These are phyloP conservation scores for Drosophila lowei DNA, from an alignment of 1,140 invertebrate genomes.

Conservation along the genomic window DNA sequence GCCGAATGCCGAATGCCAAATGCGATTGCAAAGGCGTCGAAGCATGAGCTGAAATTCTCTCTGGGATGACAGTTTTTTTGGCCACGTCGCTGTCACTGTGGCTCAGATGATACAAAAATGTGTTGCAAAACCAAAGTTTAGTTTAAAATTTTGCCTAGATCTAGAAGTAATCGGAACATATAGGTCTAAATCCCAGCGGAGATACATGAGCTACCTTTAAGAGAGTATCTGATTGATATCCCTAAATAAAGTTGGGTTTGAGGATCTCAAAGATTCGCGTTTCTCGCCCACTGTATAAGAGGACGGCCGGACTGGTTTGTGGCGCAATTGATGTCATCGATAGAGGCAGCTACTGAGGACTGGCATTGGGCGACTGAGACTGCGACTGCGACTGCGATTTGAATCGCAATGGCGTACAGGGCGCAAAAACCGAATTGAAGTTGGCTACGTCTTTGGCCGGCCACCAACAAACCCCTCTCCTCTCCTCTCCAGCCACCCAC, in stretches of 20 bases:
- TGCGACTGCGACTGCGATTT: slow-evolving; percentile 55
- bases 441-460: slow-evolving; percentile 47
- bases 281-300: slow-evolving; percentile 5
- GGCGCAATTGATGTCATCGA: slow-evolving; percentile 71
- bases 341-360: slow-evolving; percentile 27
- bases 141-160: neutral
- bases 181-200: too few relatives aligned
- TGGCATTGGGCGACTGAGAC: neutral
- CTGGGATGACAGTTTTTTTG: slow-evolving; percentile 56
- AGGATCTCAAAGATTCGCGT: neutral
- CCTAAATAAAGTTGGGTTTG: too few relatives aligned
- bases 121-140: neutral
- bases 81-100: neutral
- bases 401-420: slow-evolving; percentile 68
- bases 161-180: too few relatives aligned
- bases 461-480: slow-evolving; percentile 1
- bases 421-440: slow-evolving; percentile 74
- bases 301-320: slow-evolving; percentile 14
- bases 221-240: too few relatives aligned
- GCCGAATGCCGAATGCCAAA: slow-evolving; percentile 74
- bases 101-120: neutral
- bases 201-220: too few relatives aligned
- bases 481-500: neutral
- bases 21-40: slow-evolving; percentile 76
- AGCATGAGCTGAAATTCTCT: slow-evolving; percentile 69